These are phyloP conservation scores for Aphodius granarius DNA, from an alignment of 2,888 invertebrate genomes.

Conservation along the genomic window DNA sequence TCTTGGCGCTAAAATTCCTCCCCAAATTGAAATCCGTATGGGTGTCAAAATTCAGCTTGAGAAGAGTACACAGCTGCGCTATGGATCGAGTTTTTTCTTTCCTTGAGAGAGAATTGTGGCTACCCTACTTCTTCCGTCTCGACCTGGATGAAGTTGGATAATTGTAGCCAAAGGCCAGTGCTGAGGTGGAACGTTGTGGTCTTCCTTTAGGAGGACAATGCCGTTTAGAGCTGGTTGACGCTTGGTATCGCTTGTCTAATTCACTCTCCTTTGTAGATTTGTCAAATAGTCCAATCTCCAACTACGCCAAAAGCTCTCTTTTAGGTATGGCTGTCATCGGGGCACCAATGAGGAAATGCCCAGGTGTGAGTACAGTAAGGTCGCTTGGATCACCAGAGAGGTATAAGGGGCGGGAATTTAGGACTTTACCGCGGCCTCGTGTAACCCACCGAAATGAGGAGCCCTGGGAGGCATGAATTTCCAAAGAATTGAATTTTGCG, in stretches of 20 bases:
- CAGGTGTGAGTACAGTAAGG: not conserved
- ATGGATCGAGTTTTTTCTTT: not conserved
- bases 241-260: not conserved
- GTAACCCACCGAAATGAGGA: constrained; percentile 6
- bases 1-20: not conserved
- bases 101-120: constrained; percentile 1
- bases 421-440: not conserved
- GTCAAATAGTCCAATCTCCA: not conserved
- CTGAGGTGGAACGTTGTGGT: not conserved
- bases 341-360: constrained; percentile 7
- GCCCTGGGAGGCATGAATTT: not conserved
- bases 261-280: not conserved
- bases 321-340: constrained; percentile 1
- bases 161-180: not conserved
- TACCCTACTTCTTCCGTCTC: not conserved
- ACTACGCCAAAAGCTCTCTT: not conserved
- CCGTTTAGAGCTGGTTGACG: not conserved
- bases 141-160: not conserved
- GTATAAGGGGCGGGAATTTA: not conserved
- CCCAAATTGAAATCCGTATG: not conserved
- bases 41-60: not conserved
- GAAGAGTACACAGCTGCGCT: not conserved
- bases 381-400: not conserved
- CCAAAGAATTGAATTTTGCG: not conserved
- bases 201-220: not conserved